Evolutionary conservation across 2,888 invertebrate species (phyloP).

Genomic region (Phrixothrix hirtus): DNA sequence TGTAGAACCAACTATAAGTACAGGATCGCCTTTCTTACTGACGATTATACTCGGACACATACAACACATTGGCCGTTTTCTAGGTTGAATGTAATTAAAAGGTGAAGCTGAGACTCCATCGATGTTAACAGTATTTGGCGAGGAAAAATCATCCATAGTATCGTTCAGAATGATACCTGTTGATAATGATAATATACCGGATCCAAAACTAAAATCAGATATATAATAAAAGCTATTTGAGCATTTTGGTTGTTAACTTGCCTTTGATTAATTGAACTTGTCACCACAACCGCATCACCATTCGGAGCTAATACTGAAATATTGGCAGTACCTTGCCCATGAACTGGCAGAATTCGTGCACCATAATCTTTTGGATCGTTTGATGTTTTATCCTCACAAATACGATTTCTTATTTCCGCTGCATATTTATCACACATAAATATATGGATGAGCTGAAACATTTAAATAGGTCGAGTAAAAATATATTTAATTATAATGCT

Average conservation of each 20-base stretch:
- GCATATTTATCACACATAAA: too few relatives aligned
- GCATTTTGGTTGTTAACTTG: too few relatives aligned
- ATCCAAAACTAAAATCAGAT: conserved; percentile 81
- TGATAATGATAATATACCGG: conserved; percentile 69
- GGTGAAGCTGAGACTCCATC: conserved; percentile 80
- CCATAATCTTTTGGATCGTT: conserved; percentile 73
- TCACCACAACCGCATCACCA: conserved; percentile 89
- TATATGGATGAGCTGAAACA: too few relatives aligned
- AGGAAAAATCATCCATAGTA: conserved; percentile 89
- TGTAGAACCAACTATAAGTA: conserved; percentile 76
- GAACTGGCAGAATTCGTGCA: conserved; percentile 62
- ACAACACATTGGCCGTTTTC: conserved; percentile 85
- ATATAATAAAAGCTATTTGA: too few relatives aligned
- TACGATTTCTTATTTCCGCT: conserved; percentile 48
- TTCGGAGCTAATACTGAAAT: conserved; percentile 79
- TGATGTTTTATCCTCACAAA: conserved; percentile 64
- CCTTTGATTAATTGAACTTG: conserved; percentile 89
- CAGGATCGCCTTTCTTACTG: conserved; percentile 65
- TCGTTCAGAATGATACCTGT: conserved; percentile 86
- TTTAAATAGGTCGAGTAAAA: too few relatives aligned
- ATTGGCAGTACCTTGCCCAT: conserved; percentile 90
- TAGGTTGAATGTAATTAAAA: conserved; percentile 81
- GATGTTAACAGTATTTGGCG: conserved; percentile 66
- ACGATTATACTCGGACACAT: conserved; percentile 86
- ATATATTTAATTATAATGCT: too few relatives aligned